Conservation (phyloP, 2,113 vertebrate genomes). For the Vombatus ursinus region DNA sequence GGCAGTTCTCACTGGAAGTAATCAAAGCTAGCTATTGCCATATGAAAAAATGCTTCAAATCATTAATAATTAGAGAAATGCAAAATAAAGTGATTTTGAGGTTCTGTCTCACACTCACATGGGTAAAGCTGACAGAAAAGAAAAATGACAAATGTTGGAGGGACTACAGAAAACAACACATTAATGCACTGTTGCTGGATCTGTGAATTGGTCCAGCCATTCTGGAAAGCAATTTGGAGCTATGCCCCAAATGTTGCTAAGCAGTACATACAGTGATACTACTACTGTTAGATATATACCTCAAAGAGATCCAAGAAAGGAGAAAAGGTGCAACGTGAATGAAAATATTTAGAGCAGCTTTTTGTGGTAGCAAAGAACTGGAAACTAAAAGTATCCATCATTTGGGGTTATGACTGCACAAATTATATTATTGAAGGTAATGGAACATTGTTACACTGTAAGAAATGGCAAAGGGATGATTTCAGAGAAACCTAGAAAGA, state of each 20-base stretch:
- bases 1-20: not conserved
- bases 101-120: not conserved
- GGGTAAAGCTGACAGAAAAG: not conserved
- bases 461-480: not conserved
- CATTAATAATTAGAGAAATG: not conserved
- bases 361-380: not conserved
- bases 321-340: not conserved
- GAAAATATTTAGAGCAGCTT: not conserved
- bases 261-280: not conserved
- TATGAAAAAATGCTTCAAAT: not conserved
- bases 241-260: not conserved
- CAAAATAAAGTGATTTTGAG: not conserved
- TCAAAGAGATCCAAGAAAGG: not conserved
- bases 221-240: not conserved
- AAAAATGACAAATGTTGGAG: not conserved
- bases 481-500: not conserved
- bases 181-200: slow-evolving; percentile 1
- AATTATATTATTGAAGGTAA: not conserved
- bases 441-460: not conserved
- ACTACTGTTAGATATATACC: not conserved
- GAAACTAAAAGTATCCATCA: not conserved
- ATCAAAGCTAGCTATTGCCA: not conserved
- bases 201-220: not conserved
- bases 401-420: not conserved
- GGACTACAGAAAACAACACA: not conserved